Conservation (phyloP, 1,140 invertebrate genomes). For the Solen grandis region DNA sequence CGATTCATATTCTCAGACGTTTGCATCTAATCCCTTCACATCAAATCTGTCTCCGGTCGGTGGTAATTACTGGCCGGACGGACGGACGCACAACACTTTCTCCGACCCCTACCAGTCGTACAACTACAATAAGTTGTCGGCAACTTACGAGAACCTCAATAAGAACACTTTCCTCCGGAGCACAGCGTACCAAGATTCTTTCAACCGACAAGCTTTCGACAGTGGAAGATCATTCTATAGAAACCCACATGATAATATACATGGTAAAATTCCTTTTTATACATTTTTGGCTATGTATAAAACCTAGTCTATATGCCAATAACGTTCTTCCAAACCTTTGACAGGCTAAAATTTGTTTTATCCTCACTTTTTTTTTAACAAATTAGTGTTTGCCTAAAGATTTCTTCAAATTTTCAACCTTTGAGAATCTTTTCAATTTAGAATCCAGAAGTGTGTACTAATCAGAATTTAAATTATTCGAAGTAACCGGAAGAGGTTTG, state of each 20-base stretch:
- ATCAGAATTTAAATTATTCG: no score
- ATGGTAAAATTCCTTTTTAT: no score
- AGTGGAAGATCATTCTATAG: slow-evolving; percentile 62
- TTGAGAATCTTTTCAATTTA: no score
- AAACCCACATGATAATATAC: slow-evolving; percentile 69
- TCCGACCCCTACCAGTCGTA: slow-evolving; percentile 68
- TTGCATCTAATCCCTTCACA: slow-evolving; percentile 59
- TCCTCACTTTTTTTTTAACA: neutral
- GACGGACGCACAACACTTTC: slow-evolving; percentile 57
- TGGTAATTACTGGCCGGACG: slow-evolving; percentile 68
- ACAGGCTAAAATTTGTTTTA: no score
- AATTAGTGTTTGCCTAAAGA: neutral
- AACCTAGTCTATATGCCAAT: neutral
- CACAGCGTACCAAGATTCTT: slow-evolving; percentile 64
- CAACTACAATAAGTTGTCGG: slow-evolving; percentile 63
- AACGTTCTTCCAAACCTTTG: neutral
- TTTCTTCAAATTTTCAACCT: no score
- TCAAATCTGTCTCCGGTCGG: slow-evolving; percentile 56
- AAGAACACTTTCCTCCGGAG: slow-evolving; percentile 66
- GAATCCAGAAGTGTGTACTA: no score
- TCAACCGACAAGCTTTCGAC: slow-evolving; percentile 67
- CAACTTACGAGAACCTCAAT: slow-evolving; percentile 69
- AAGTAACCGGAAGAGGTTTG: no score
- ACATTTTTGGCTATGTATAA: neutral
- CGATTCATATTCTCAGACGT: slow-evolving; percentile 65